These are phyloP conservation scores for Calameuta filiformis DNA, from an alignment of 2,888 invertebrate species.

Conservation along the genomic window DNA sequence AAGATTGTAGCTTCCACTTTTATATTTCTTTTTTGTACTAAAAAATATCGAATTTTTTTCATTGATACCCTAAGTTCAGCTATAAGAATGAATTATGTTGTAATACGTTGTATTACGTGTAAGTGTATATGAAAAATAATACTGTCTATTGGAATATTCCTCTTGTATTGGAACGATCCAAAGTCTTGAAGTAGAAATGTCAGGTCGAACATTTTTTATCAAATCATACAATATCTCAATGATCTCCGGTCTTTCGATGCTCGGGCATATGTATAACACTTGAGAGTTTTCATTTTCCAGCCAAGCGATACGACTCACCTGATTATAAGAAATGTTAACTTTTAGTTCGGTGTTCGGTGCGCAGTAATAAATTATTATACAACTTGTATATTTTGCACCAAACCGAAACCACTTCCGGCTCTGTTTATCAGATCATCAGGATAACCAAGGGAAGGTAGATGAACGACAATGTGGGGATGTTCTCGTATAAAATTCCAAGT, in stretches of 20 bases:
- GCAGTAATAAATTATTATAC: neutral
- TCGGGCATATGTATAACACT: slow-evolving; percentile 35
- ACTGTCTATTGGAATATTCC: neutral
- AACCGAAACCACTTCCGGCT: slow-evolving; percentile 19
- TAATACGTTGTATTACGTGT: neutral
- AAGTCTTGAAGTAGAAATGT: slow-evolving; percentile 29
- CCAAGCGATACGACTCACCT: slow-evolving; percentile 41
- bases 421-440: slow-evolving; percentile 28
- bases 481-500: slow-evolving; percentile 24
- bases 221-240: slow-evolving; percentile 23
- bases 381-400: slow-evolving; percentile 39
- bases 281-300: slow-evolving; percentile 32
- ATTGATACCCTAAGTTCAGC: neutral
- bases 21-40: neutral
- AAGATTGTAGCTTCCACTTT: slow-evolving; percentile 31
- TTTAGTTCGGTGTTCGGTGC: neutral
- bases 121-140: neutral
- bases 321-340: neutral
- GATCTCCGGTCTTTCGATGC: slow-evolving; percentile 23
- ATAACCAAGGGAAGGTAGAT: slow-evolving; percentile 36
- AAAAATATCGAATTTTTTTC: neutral
- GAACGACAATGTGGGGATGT: slow-evolving; percentile 33
- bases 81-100: neutral
- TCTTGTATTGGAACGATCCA: slow-evolving; percentile 29
- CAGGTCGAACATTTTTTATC: slow-evolving; percentile 30